Conservation (phyloP, 2,888 invertebrate genomes). For the Parnassius glacialis region DNA sequence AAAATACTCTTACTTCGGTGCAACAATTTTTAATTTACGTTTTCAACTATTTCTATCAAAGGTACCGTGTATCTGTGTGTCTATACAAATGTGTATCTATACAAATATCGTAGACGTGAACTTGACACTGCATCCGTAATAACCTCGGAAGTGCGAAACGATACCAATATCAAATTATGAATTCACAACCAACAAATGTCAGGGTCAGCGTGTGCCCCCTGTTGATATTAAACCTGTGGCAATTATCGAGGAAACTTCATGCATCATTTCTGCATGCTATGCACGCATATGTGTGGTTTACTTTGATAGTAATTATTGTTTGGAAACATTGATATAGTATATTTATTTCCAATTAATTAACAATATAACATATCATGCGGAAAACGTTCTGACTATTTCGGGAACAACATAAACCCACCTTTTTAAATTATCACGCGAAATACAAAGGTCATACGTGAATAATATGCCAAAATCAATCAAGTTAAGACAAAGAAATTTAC, state of each 20-base stretch:
- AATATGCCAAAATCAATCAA: too few species aligned
- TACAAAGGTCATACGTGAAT: too few species aligned
- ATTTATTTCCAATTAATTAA: too few species aligned
- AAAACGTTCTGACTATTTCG: too few species aligned
- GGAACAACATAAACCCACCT: too few species aligned
- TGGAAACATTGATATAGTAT: neutral
- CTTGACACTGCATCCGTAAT: neutral
- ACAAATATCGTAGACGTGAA: neutral
- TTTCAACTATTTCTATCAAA: too few species aligned
- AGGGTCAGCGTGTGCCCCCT: neutral
- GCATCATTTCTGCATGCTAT: neutral
- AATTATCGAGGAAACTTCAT: neutral
- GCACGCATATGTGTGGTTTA: neutral
- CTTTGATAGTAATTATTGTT: neutral
- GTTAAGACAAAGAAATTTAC: too few species aligned
- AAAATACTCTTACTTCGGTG: too few species aligned
- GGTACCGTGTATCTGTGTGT: neutral
- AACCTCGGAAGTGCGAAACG: neutral
- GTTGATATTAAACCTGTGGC: slow-evolving; percentile 4
- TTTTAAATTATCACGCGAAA: too few species aligned
- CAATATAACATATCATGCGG: too few species aligned
- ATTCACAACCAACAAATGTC: slow-evolving; percentile 7
- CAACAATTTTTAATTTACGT: too few species aligned
- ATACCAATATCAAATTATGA: slow-evolving; percentile 15
- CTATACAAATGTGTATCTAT: too few species aligned